A percentile compares a stretch with the other conserved stretches of the same genome.
Conservation (phyloP, 2,113 vertebrate species). For the Damaliscus lunatus region DNA sequence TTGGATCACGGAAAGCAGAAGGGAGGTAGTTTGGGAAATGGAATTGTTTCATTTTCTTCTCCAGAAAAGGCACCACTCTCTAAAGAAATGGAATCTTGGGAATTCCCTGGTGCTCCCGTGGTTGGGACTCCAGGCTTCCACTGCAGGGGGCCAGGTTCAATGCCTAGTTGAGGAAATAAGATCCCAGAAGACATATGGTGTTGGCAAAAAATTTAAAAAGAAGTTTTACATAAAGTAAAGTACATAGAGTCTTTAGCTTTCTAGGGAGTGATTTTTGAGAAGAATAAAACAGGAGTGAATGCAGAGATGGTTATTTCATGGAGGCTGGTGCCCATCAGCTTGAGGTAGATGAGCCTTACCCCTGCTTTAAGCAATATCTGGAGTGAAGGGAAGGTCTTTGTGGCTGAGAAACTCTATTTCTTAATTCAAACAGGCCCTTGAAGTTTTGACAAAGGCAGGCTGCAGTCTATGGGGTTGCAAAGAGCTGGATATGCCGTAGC, state of each 20-base stretch:
- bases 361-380: background rate
- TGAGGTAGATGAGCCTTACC: background rate
- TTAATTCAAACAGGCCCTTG: background rate
- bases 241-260: background rate
- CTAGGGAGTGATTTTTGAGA: background rate
- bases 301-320: background rate
- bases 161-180: background rate
- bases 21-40: background rate
- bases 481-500: background rate
- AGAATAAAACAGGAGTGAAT: background rate
- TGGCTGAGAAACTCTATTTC: background rate
- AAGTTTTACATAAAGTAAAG: background rate
- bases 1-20: background rate
- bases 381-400: background rate
- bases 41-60: background rate
- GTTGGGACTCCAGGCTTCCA: background rate
- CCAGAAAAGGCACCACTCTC: background rate
- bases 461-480: background rate
- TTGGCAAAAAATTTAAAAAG: background rate
- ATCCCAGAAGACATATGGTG: background rate
- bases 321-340: background rate
- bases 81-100: background rate
- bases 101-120: background rate
- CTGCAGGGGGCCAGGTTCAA: background rate
- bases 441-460: background rate